Base-by-base conservation (phyloP, 2,797 vertebrate genomes). In the Aldrovandia affinis region DNA sequence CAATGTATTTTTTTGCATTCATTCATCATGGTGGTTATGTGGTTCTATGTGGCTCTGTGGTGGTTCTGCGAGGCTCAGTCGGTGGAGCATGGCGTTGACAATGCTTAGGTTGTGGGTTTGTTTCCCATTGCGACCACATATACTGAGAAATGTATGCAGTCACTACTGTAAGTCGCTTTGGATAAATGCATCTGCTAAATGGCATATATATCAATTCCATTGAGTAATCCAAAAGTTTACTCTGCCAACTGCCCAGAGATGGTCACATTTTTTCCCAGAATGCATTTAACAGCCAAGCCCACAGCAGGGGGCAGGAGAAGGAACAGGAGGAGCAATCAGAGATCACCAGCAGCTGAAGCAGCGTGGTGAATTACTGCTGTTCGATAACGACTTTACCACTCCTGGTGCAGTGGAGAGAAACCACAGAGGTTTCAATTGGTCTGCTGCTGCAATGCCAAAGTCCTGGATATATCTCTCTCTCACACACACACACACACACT, bases 341-440 rank as follows among this genome's bases (percentile, higher is more conserved):
- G 22, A 77, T 77, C 73, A 77, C 10, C 55, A 2, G 18, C 12
- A 57, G 55, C 55, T 57, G 12, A 20, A 57, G 73, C 42, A 47
- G 42, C 3, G 28, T 2, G 20, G 39, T 77, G 42, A 77, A 77
- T 77, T 77, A 77, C 73, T 47, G 73, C 73, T 77, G 73, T n/a
- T 77, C 42, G 6, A 47, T 77, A 47, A 77, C 25, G 73, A 77
- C 73, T 77, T 77, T 25, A 77, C 42, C 42, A 47, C 73, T 47
- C 42, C 73, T 77, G 22, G 39, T 47, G 73, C 73, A 77, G 73
- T n/a, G 36, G 36, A 42, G 12, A 12, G 73, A 47, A 44, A 44
- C 42, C 73, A 77, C 73, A 77, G 73, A 44, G 36, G 39, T 44
- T 77, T 47, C 42, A n/a, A 77, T 12, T 44, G 42, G 73, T 10